phyloP scores from a whole-genome alignment of 2,113 vertebrate genomes.

The Gasterosteus nipponicus region DNA sequence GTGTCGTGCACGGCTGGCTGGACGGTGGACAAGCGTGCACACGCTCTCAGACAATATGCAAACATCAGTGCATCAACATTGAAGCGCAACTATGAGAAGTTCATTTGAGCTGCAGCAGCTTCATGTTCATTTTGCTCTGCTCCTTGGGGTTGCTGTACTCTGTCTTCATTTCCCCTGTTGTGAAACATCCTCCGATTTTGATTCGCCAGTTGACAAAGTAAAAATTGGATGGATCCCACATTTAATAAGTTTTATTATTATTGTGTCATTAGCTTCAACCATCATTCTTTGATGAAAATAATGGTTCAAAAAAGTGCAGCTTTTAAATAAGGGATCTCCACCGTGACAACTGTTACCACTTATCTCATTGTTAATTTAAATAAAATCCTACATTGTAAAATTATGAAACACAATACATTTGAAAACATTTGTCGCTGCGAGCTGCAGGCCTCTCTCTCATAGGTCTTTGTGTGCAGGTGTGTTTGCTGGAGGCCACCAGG shows the following conservation, averaged over 20 bases:
- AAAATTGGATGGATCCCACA: background rate
- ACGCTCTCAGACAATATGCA: background rate
- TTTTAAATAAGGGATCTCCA: background rate
- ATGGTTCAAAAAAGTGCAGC: background rate
- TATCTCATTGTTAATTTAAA: background rate
- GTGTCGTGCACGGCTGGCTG: slow-evolving; percentile 75
- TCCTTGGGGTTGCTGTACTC: too few relatives aligned
- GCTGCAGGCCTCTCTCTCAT: background rate
- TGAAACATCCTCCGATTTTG: background rate
- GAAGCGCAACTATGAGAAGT: background rate
- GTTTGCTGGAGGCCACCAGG: slow-evolving; percentile 42
- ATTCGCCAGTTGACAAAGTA: background rate
- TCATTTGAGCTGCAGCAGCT: background rate
- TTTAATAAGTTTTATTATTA: background rate
- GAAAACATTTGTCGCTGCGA: background rate
- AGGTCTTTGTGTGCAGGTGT: background rate
- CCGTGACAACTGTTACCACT: background rate
- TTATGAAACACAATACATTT: background rate
- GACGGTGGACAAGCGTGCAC: slow-evolving; percentile 32
- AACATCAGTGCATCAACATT: background rate
- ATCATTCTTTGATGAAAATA: background rate
- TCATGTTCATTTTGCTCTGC: background rate
- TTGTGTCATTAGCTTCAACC: background rate
- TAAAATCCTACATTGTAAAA: background rate
- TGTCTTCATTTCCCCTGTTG: background rate